Evolutionary conservation across 2,113 vertebrate species (phyloP).

Genomic region (Gorsachius goisagi): DNA sequence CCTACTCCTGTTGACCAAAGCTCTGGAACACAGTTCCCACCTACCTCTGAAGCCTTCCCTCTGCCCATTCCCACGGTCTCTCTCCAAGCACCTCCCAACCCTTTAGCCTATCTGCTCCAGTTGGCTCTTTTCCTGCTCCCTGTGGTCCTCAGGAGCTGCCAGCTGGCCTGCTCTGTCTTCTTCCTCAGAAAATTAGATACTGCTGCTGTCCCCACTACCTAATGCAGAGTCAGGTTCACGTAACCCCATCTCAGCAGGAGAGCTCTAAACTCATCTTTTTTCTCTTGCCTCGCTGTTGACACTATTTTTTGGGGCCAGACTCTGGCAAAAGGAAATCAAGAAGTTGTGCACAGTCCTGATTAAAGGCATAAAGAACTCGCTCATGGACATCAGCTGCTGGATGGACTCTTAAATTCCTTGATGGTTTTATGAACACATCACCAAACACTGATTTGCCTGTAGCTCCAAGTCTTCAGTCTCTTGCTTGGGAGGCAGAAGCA

Average conservation of each 20-base stretch:
- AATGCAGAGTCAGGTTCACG: constrained; percentile 1
- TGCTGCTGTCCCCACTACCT: constrained; percentile 44
- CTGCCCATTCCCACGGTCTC: constrained; percentile 49
- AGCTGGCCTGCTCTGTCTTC: constrained; percentile 32
- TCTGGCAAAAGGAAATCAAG: neutral
- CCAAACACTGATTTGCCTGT: neutral
- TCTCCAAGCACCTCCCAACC: constrained; percentile 35
- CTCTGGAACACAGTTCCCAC: neutral
- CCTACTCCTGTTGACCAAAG: neutral
- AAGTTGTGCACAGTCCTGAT: neutral
- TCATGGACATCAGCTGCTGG: neutral
- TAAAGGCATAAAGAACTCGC: neutral
- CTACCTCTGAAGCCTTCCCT: neutral
- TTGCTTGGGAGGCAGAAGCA: neutral
- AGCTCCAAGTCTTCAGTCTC: neutral
- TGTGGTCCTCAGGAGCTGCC: constrained; percentile 37
- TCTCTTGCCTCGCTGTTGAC: neutral
- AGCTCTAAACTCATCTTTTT: neutral
- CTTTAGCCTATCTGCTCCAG: constrained; percentile 41
- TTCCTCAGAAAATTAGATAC: constrained; percentile 36
- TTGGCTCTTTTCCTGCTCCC: constrained; percentile 43
- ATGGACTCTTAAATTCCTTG: neutral
- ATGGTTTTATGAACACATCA: neutral
- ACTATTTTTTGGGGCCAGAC: neutral
- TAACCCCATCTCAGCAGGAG: constrained; percentile 7